Evolutionary conservation across 1,140 invertebrate genomes (phyloP), one percentile per base, ranked within the genome.

Genomic region (Acromyrmex charruanus): DNA sequence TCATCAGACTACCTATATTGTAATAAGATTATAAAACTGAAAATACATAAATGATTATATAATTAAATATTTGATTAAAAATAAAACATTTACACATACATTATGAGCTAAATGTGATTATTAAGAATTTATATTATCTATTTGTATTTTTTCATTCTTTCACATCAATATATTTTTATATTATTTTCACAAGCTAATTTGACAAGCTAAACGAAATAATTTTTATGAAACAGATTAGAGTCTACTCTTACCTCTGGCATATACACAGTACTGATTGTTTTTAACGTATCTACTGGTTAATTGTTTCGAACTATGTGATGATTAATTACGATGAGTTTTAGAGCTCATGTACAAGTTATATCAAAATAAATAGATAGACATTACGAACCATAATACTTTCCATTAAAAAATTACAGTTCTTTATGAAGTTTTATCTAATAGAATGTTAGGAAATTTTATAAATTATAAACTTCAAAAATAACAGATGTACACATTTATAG

Each of bases 201-300:
- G 31, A 49, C 18, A n/a, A 86, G 44, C 39, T 66, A 9, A 68
- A 74, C 65, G 61, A 75, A 61, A 49, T 58, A 88, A 87, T 87
- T 85, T 80, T 31, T 61, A 81, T 55, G 31, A 61, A 44, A 79
- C 68, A 84, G 71, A 86, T 14, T 28, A 74, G 16, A 55, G 18
- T 44, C 39, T 44, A 44, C 28, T 59, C n/a, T 44, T 31, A 9
- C 35, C 65, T 14, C 65, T 14, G n/a, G 53, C 77, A 77, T 82
- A 44, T 80, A 58, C 49, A 61, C 44, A 31, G 10, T 75, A 58
- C 35, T 44, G 65, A 84, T 85, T 59, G 21, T 63, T 12, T 14
- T 80, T 91, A 92, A 91, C 87, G 84, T 84, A 61, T 85, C 59
- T 63, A 25, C 81, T 92, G 90, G 3, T 31, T 31, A 31, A 31